Base-by-base conservation (phyloP, 2,888 invertebrate genomes). In the Phyto melanocephala region DNA sequence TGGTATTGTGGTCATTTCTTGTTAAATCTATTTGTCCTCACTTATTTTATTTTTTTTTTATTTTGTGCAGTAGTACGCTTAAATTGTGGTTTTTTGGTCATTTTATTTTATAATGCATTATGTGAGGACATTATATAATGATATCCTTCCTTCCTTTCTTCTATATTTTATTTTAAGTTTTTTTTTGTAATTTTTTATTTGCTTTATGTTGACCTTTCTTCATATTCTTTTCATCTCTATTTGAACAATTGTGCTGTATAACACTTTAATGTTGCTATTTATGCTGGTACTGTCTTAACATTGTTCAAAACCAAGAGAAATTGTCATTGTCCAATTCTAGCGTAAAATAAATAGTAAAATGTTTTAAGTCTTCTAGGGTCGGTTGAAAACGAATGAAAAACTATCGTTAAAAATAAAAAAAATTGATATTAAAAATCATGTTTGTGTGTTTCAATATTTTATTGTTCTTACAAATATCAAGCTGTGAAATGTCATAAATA, bases 71-170 rank as follows among this genome's bases (percentile, higher is more conserved):
- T 67, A 72, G 65, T 28, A 42, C 63, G 47, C 37, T 80, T 70
- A 65, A 63, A 75, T 58, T 75, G 70, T 70, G 63, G 56, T 75
- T 70, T 54, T 62, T 6, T 63, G 72, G 70, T 76, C 58, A 65
- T 65, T 65, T 65, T 20, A 42, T 63, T 65, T 70, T 80, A 65
- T 76, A 80, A 71, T 80, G 80, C 80, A 70, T 80, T 80, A 80
- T 76, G 76, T 74, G 75, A 80, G 76, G 71, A 80, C 60, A 71
- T 76, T 76, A 65, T 65, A 76, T 80, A 76, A 76, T 80, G 76
- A 80, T 70, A 42, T 71, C 80, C 70, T 75, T 68, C 62, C 68
- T 63, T 52, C 20, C 7, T 52, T 24, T 37, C 28, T 28, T 28
- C 6, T 6, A 28, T 22, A 24, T 56, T 75, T 62, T 35, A 65